phyloP scores from a whole-genome alignment of 2,113 vertebrate species.

The Ictidomys tridecemlineatus region DNA sequence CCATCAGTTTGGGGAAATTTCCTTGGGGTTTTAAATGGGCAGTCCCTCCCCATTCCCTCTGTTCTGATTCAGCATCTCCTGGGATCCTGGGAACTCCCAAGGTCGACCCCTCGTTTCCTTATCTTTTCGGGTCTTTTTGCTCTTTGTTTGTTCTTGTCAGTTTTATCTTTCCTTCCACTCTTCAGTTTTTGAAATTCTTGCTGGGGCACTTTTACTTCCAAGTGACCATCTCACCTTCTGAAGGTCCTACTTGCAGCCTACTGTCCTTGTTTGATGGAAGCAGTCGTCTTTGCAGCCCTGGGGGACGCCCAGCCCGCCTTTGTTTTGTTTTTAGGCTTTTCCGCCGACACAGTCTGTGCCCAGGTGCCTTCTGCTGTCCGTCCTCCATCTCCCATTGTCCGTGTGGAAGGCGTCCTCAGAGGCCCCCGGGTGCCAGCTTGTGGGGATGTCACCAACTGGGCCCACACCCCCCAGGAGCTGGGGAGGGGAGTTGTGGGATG shows the following conservation, averaged over 20 bases:
- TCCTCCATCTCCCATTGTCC: neutral
- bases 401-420: neutral
- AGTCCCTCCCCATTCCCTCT: neutral
- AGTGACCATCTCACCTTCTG: slow-evolving; percentile 19
- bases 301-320: slow-evolving; percentile 12
- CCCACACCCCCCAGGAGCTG: neutral
- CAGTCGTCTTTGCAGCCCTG: slow-evolving; percentile 27
- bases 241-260: slow-evolving; percentile 34
- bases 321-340: slow-evolving; percentile 45
- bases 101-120: neutral
- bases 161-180: slow-evolving; percentile 11
- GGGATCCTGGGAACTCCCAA: neutral
- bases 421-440: neutral
- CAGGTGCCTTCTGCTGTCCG: neutral
- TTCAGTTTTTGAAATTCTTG: neutral
- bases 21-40: neutral
- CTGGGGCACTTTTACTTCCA: neutral
- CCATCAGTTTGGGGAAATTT: neutral
- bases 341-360: neutral
- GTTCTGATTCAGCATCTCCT: neutral
- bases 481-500: neutral
- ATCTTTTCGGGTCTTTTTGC: neutral
- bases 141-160: neutral
- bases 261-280: slow-evolving; percentile 51
- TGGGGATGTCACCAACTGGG: neutral